Conservation (phyloP, 2,888 invertebrate species). For the Diaprepes abbreviatus region DNA sequence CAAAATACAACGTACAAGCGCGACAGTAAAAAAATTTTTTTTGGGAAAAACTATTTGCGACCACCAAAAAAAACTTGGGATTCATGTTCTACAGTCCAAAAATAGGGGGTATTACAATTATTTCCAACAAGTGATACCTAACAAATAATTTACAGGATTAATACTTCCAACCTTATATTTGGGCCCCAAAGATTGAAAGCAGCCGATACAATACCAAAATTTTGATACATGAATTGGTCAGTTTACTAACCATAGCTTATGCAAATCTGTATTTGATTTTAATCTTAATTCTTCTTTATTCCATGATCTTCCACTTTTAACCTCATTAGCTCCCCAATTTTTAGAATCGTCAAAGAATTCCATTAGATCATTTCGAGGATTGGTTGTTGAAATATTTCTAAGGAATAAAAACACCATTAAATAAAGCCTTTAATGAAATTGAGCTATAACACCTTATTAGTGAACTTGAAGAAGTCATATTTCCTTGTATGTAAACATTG, state of each 20-base stretch:
- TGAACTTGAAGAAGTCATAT: background rate
- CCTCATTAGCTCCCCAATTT: constrained; percentile 83
- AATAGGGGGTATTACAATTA: too few relatives aligned
- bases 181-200: too few relatives aligned
- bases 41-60: too few relatives aligned
- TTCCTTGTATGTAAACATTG: constrained; percentile 10
- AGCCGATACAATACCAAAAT: too few relatives aligned
- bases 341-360: constrained; percentile 91
- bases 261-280: constrained; percentile 95
- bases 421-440: background rate
- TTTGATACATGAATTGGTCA: too few relatives aligned
- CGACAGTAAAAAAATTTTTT: too few relatives aligned
- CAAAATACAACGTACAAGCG: too few relatives aligned
- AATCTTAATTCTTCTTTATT: constrained; percentile 89
- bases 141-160: too few relatives aligned
- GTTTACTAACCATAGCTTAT: constrained; percentile 89
- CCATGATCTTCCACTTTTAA: constrained; percentile 91
- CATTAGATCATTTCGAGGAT: constrained; percentile 73
- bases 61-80: too few relatives aligned
- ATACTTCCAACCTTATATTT: too few relatives aligned
- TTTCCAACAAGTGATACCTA: too few relatives aligned
- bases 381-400: constrained; percentile 64
- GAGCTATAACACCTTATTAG: background rate
- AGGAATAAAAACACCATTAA: background rate
- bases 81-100: too few relatives aligned